Percentiles rank a stretch among this genome's conserved stretches.
These are phyloP conservation scores for Rotaria magnacalcarata DNA, from an alignment of 2,888 invertebrate genomes.

Conservation along the genomic window DNA sequence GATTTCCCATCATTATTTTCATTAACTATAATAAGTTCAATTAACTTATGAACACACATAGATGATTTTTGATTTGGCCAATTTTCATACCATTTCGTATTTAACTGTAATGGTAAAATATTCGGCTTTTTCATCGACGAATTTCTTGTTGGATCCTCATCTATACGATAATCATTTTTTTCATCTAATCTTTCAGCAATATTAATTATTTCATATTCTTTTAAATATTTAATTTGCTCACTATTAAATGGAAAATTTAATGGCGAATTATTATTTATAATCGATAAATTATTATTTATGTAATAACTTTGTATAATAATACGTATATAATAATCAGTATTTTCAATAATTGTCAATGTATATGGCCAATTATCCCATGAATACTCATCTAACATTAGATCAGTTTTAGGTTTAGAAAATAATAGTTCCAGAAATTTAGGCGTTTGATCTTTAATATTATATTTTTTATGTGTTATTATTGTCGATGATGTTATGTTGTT, in stretches of 20 bases:
- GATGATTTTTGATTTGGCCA: background rate
- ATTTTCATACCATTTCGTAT: conserved; percentile 7
- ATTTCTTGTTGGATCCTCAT: conserved; percentile 14
- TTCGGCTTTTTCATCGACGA: background rate
- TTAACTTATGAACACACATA: conserved; percentile 31
- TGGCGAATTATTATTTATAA: background rate
- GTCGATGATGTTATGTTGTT: background rate
- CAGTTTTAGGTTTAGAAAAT: background rate
- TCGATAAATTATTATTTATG: background rate
- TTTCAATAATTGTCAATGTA: conserved; percentile 27
- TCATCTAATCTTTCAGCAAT: background rate
- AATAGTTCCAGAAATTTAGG: background rate
- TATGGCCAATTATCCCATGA: conserved; percentile 18
- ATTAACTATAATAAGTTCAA: background rate
- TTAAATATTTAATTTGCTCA: background rate
- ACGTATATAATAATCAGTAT: background rate
- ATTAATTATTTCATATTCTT: conserved; percentile 29
- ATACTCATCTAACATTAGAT: conserved; percentile 18
- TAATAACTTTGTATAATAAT: conserved; percentile 1
- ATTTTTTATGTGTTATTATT: background rate
- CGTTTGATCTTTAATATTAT: conserved; percentile 24
- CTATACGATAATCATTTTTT: background rate
- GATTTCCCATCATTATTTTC: background rate
- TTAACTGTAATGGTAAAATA: background rate
- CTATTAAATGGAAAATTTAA: background rate